Evolutionary conservation across 2,113 vertebrate species (phyloP).

Genomic region (Campylomormyrus numenius): DNA sequence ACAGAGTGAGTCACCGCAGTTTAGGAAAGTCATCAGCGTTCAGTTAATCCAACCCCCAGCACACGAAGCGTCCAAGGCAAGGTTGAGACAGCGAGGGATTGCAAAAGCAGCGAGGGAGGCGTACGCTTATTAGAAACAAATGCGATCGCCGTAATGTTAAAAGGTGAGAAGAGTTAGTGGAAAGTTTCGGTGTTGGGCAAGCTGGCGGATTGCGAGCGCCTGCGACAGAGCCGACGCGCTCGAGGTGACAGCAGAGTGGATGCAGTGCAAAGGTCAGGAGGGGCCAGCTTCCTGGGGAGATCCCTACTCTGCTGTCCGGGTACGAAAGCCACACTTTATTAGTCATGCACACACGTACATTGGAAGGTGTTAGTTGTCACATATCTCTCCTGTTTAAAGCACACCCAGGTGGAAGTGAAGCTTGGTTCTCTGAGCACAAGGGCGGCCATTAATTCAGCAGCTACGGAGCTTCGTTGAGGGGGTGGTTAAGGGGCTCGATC

Average conservation of each 20-base stretch:
- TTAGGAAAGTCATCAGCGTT: background rate
- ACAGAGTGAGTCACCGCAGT: background rate
- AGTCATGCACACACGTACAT: background rate
- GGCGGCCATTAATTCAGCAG: background rate
- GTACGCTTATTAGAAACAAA: background rate
- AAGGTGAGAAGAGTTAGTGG: background rate
- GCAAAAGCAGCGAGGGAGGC: background rate
- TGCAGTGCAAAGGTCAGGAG: background rate
- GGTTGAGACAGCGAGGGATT: background rate
- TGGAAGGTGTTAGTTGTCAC: background rate
- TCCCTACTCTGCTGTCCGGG: background rate
- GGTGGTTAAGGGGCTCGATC: background rate
- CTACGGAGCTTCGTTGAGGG: background rate
- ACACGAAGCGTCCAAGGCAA: background rate
- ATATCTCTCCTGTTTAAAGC: background rate
- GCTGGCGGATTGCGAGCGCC: background rate
- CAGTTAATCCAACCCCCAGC: background rate
- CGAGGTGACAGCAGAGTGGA: background rate
- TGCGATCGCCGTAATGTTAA: background rate
- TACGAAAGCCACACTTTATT: background rate
- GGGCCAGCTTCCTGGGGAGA: background rate
- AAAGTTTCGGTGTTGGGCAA: conserved; percentile 1
- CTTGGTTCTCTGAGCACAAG: background rate
- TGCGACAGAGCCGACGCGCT: background rate
- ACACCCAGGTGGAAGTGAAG: background rate